These are phyloP conservation scores for Philhelius pedissequus DNA, from an alignment of 2,888 invertebrate genomes.

Conservation along the genomic window DNA sequence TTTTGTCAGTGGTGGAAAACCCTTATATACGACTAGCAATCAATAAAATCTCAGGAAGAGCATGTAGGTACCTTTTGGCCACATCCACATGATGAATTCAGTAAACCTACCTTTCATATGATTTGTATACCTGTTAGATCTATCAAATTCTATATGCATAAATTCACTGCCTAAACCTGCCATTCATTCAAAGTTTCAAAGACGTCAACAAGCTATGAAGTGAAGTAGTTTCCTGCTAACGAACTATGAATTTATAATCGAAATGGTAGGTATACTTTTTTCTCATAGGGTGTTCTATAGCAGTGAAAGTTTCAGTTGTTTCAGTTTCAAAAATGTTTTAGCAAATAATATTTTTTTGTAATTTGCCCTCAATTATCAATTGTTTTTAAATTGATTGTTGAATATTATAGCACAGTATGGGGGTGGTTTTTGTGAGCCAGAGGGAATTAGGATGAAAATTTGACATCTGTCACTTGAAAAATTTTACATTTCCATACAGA, in stretches of 20 bases:
- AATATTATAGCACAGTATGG: no score
- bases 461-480: no score
- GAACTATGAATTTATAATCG: slow-evolving; percentile 7
- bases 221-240: slow-evolving; percentile 8
- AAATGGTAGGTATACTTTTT: background rate
- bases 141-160: background rate
- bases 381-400: no score
- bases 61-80: background rate
- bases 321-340: no score
- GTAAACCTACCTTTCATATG: background rate
- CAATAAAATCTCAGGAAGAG: background rate
- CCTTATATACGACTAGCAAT: no score
- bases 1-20: no score
- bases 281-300: background rate
- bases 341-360: no score
- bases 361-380: no score
- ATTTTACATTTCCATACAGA: no score
- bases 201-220: background rate
- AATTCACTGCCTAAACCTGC: background rate
- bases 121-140: background rate
- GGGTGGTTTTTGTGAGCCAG: no score
- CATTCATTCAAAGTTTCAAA: background rate
- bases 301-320: no score
- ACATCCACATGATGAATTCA: background rate
- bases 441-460: no score